Conservation (phyloP, 2,888 invertebrate species). For the Diogma glabrata region DNA sequence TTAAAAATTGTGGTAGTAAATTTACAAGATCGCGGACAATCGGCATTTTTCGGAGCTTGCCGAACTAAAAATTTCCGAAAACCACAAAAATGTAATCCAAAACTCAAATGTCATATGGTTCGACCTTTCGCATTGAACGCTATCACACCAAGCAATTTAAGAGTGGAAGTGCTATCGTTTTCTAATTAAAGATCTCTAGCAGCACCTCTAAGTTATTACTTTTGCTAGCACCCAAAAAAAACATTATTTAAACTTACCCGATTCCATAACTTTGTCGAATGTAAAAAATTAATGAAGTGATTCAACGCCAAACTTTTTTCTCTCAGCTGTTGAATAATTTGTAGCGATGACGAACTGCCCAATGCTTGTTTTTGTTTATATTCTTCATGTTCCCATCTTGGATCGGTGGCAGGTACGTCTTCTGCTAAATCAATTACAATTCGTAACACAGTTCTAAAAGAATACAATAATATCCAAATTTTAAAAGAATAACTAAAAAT, state of each 20-base stretch:
- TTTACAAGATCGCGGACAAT: too few species aligned
- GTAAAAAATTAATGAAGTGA: slow-evolving; percentile 64
- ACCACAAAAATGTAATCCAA: too few species aligned
- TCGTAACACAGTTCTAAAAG: slow-evolving; percentile 43
- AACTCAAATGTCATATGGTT: too few species aligned
- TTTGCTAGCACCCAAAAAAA: neutral
- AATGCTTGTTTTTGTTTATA: slow-evolving; percentile 38
- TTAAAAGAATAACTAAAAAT: neutral
- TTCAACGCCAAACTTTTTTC: slow-evolving; percentile 77
- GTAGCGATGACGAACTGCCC: slow-evolving; percentile 68
- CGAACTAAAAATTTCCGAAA: too few species aligned
- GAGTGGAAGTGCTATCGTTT: neutral
- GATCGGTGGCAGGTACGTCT: slow-evolving; percentile 82
- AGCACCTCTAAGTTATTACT: too few species aligned
- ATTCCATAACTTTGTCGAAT: slow-evolving; percentile 53
- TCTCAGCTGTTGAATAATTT: slow-evolving; percentile 71
- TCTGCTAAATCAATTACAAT: slow-evolving; percentile 71
- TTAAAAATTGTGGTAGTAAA: too few species aligned
- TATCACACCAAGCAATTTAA: too few species aligned
- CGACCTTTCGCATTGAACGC: too few species aligned
- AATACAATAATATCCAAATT: too few species aligned
- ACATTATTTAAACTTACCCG: slow-evolving; percentile 37
- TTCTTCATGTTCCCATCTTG: slow-evolving; percentile 42
- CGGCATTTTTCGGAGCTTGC: too few species aligned
- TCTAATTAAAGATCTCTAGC: too few species aligned